Conservation (phyloP, 2,797 vertebrate species). For the Choloepus didactylus region DNA sequence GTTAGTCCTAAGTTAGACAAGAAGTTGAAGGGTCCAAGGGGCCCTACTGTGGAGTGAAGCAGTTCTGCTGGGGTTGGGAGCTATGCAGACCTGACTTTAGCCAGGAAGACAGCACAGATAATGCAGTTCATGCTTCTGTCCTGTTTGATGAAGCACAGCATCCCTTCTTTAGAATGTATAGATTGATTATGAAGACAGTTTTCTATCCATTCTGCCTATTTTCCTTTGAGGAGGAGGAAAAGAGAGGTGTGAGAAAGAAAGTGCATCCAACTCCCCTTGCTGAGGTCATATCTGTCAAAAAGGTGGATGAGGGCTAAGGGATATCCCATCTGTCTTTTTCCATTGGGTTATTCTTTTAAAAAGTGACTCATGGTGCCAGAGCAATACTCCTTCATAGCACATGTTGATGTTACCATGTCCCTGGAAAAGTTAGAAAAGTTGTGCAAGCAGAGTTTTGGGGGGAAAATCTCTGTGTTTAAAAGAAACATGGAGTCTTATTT, state of each 20-base stretch:
- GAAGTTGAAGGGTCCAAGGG: background rate
- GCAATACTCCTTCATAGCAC: background rate
- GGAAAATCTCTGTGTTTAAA: background rate
- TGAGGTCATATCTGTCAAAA: background rate
- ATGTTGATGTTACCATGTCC: background rate
- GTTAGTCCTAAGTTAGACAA: background rate
- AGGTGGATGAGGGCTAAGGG: background rate
- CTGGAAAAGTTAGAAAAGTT: background rate
- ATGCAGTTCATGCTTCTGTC: background rate
- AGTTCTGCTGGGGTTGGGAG: background rate
- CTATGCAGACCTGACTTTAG: background rate
- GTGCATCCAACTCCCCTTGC: background rate
- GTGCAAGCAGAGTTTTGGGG: background rate
- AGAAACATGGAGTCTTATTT: background rate
- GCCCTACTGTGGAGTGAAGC: background rate
- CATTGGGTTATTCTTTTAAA: background rate
- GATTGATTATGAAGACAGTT: background rate
- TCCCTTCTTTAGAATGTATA: background rate
- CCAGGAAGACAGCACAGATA: background rate
- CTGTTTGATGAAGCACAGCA: background rate
- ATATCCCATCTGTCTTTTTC: background rate
- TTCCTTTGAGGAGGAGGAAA: background rate
- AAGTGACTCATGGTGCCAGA: background rate
- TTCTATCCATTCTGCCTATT: background rate
- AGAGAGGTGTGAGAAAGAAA: slow-evolving; percentile 33